A percentile compares a stretch with the other conserved stretches of the same genome.
Conservation (phyloP, 2,113 vertebrate species). For the Rhinolophus sinicus region DNA sequence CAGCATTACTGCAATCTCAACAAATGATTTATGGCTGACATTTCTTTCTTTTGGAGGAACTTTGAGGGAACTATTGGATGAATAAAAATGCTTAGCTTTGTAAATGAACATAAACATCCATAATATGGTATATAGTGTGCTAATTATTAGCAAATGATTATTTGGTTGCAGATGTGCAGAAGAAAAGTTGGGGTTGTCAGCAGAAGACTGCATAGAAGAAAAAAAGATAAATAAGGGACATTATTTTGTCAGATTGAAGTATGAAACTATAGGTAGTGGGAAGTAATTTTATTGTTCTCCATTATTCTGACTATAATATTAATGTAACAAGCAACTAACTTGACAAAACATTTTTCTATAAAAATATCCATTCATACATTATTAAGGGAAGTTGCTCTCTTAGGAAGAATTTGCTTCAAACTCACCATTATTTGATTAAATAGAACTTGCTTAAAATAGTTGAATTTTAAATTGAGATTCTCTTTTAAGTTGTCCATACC, state of each 20-base stretch:
- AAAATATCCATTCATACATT: constrained; percentile 63
- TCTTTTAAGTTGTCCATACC: neutral
- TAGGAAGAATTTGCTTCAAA: constrained; percentile 74
- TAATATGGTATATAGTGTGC: constrained; percentile 34
- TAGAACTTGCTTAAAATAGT: constrained; percentile 57
- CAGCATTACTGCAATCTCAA: neutral
- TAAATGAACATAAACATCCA: constrained; percentile 44
- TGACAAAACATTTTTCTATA: constrained; percentile 60
- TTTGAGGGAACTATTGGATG: neutral
- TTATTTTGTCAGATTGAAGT: constrained; percentile 76
- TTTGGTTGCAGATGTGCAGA: constrained; percentile 49
- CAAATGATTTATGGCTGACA: neutral
- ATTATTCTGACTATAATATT: constrained; percentile 77
- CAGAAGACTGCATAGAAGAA: constrained; percentile 48
- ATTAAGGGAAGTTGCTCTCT: constrained; percentile 69
- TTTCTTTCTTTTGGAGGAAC: neutral
- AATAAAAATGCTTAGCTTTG: constrained; percentile 42
- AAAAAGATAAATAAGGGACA: constrained; percentile 77
- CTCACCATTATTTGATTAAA: constrained; percentile 69
- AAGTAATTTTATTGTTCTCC: constrained; percentile 75
- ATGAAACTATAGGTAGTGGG: constrained; percentile 57
- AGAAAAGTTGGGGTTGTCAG: constrained; percentile 73
- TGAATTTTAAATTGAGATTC: constrained; percentile 22
- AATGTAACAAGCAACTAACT: constrained; percentile 66
- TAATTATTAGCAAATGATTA: constrained; percentile 60